Evolutionary conservation across 1,140 invertebrate species (phyloP), one percentile per base, ranked within the genome.

Genomic region (Rhagoletis zephyria): DNA sequence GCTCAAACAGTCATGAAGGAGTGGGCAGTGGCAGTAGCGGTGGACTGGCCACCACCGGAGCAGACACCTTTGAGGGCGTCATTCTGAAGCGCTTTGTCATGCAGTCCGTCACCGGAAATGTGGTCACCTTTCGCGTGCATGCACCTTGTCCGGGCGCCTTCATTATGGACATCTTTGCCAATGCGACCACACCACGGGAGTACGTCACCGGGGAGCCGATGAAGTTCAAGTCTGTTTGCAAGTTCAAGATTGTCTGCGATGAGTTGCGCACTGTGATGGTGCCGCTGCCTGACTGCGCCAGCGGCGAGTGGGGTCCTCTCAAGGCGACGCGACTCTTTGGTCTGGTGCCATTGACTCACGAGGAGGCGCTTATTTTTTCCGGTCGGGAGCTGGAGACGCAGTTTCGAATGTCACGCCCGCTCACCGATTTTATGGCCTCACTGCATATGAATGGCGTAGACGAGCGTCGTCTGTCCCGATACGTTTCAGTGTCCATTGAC

Each of bases 211-310:
- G 98, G 0, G 97, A 99, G 92, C 98, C 98, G 14, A 99, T 99
- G 97, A 99, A 99, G 93, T 98, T 99, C 93, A 99, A 99, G 94
- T 98, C 97, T 92, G 98, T 99, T 16, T 99, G 98, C 94, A 99
- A 99, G 93, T 99, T 99, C 92, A 99, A 95, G 94, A 99, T 99
- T 88, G 96, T 97, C 77, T 99, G 98, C 92, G 97, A 97, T 88
- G 97, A 97, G 90, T 94, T 99, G 85, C 97, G 97, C 91, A 98
- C 97, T 1, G 98, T 99, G 4, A 98, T 98, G 98, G 98, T 99
- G 19, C 98, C 99, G 0, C 93, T 99, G 88, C 99, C 99, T 3
- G 98, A 99, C 93, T 99, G 98, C 93, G 98, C 98, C 6, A 98
- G 97, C 89, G 98, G 98, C 2, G 98, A 99, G 94, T 99, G 98